phyloP scores from a whole-genome alignment of 2,888 invertebrate genomes.

The Hecatera dysodea region DNA sequence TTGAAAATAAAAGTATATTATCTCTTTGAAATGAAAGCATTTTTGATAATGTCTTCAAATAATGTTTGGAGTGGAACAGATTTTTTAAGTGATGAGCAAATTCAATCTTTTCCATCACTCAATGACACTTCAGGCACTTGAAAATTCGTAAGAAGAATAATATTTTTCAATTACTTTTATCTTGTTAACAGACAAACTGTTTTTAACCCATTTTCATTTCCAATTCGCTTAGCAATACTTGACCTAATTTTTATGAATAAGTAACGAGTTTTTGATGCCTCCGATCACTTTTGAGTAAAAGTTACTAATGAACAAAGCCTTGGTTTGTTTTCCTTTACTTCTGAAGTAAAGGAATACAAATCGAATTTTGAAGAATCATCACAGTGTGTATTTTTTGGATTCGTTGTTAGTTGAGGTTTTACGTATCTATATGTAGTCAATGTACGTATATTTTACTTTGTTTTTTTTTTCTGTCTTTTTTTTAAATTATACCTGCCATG shows the following conservation, averaged over 20 bases:
- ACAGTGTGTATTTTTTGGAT: no score
- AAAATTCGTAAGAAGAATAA: conserved; percentile 22
- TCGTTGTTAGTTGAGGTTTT: no score
- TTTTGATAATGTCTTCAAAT: conserved; percentile 11
- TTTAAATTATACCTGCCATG: no score
- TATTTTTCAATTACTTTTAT: conserved; percentile 10
- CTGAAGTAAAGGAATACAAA: background rate
- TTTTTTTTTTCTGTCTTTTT: no score
- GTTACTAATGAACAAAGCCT: background rate
- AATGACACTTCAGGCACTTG: conserved; percentile 22
- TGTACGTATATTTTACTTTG: no score
- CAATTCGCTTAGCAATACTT: conserved; percentile 24
- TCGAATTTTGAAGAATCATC: background rate
- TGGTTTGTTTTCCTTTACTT: no score
- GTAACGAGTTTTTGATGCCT: conserved; percentile 21
- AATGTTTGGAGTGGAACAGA: conserved; percentile 6
- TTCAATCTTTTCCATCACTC: conserved; percentile 17
- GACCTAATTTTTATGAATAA: conserved; percentile 37
- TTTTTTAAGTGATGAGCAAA: conserved; percentile 19
- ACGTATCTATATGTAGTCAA: no score
- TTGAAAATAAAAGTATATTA: conserved; percentile 5
- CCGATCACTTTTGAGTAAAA: conserved; percentile 19
- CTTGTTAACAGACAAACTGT: conserved; percentile 27
- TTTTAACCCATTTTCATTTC: conserved; percentile 13
- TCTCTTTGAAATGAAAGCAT: background rate